Conservation (phyloP, 2,888 invertebrate species). For the Synergus japonicus region DNA sequence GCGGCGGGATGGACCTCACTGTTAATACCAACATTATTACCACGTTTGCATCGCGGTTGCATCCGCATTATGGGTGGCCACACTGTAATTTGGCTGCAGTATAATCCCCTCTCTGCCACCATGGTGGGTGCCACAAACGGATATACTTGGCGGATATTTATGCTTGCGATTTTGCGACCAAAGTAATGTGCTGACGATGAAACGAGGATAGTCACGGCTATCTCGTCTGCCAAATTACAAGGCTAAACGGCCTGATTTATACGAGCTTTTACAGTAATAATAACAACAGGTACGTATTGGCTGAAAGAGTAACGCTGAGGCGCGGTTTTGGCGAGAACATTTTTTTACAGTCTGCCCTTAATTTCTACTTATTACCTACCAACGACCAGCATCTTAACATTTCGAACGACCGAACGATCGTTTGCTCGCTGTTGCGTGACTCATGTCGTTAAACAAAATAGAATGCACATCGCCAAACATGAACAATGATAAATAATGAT, state of each 20-base stretch:
- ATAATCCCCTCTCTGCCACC: conserved; percentile 64
- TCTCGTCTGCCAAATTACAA: conserved; percentile 70
- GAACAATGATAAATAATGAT: conserved; percentile 23
- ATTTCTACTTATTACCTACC: conserved; percentile 69
- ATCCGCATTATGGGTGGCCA: conserved; percentile 70
- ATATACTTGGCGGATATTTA: conserved; percentile 72
- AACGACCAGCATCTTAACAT: conserved; percentile 56
- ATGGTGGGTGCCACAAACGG: conserved; percentile 44
- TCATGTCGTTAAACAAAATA: conserved; percentile 52
- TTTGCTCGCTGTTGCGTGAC: conserved; percentile 48
- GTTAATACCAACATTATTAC: conserved; percentile 76
- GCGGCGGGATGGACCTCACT: conserved; percentile 58
- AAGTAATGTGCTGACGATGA: conserved; percentile 46
- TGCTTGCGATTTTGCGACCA: conserved; percentile 65
- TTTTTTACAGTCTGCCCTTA: conserved; percentile 67
- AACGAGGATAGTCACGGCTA: conserved; percentile 45
- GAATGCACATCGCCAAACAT: conserved; percentile 44
- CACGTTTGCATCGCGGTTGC: conserved; percentile 58
- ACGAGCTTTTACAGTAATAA: conserved; percentile 65
- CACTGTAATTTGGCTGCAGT: conserved; percentile 75
- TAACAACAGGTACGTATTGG: conserved; percentile 56
- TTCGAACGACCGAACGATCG: conserved; percentile 56
- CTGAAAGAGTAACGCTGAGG: conserved; percentile 46
- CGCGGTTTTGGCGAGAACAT: conserved; percentile 37
- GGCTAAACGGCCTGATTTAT: conserved; percentile 74